A percentile compares a stretch with the other conserved stretches of the same genome.
Evolutionary conservation across 1,140 invertebrate species (phyloP).

Genomic region (Globodera rostochiensis): DNA sequence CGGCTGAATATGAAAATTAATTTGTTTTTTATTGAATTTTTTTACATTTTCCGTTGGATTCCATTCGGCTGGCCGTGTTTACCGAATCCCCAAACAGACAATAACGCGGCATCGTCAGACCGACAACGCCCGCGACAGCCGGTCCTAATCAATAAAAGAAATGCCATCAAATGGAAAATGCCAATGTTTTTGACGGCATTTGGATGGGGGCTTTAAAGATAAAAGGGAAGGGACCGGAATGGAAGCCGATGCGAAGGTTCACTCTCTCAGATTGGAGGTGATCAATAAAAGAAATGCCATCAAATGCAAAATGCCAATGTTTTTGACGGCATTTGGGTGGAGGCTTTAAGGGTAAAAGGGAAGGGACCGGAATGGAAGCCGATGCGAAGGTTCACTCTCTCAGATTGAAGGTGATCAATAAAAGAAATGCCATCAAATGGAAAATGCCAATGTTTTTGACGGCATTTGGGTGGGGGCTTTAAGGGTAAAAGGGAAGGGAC

Average conservation of each 20-base stretch:
- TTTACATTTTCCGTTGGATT: constrained; percentile 69
- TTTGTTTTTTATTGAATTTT: constrained; percentile 69
- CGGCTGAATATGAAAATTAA: constrained; percentile 37
- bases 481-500: constrained; percentile 66
- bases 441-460: background rate
- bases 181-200: background rate
- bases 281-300: constrained; percentile 5
- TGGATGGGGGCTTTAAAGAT: no score
- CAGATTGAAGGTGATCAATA: constrained; percentile 41
- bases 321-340: no score
- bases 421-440: background rate
- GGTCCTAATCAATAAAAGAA: constrained; percentile 69
- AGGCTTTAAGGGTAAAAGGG: background rate
- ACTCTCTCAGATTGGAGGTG: constrained; percentile 49
- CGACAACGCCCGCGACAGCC: constrained; percentile 81
- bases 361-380: constrained; percentile 83
- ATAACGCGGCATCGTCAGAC: constrained; percentile 83
- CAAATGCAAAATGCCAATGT: background rate
- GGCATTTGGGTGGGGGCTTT: no score
- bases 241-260: constrained; percentile 80
- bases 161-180: background rate
- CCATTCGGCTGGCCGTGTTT: constrained; percentile 70
- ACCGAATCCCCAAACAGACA: constrained; percentile 78
- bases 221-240: constrained; percentile 73
- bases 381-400: constrained; percentile 72